Base-by-base conservation (phyloP, 2,888 invertebrate species). In the Aquatica leii region DNA sequence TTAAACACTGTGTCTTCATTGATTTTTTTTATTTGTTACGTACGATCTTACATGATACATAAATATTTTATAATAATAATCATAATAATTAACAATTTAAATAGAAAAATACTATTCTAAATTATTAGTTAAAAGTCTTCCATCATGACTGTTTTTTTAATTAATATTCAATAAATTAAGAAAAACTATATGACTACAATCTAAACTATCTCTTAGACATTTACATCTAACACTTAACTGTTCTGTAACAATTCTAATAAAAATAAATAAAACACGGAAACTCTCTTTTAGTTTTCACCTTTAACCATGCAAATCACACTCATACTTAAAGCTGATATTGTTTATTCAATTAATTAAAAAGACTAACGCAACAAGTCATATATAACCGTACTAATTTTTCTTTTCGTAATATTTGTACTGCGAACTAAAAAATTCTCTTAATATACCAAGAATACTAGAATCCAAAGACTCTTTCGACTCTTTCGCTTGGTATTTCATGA, bases 391-490 rank as follows among this genome's bases (percentile, higher is more conserved):
- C 51, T 52, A 62, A 15, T 59, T 58, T 14, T 43, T 24, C 1
- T 54, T 35, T 8, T 51, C 37, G 31, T 57, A 40, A 57, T 57
- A 54, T 51, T 59, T 62, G 52, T 76, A 75, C 56, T 78, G 78
- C n/a, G 77, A 73, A 65, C 73, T 76, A 65, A 80, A 80, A 63
- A 80, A 78, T 60, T 78, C 77, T 54, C 76, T 72, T n/a, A 81
- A 66, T 35, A 79, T 74, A 35, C 78, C 76, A 21, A 82, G 70
- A 43, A 81, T 73, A 62, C 75, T 78, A 2, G 75, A 66, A 61
- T 80, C 79, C 2, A 78, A 70, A 20, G 75, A 71, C 55, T 75
- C 75, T n/a, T 76, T 72, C 4, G 75, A 71, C 51, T 79, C 80
- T 57, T 73, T 72, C 50, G 78, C 59, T 31, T 78, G 75, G 31